Percentiles rank a stretch among this genome's conserved stretches.
These are phyloP conservation scores for Tineola bisselliella DNA, from an alignment of 2,888 invertebrate genomes.

Conservation along the genomic window DNA sequence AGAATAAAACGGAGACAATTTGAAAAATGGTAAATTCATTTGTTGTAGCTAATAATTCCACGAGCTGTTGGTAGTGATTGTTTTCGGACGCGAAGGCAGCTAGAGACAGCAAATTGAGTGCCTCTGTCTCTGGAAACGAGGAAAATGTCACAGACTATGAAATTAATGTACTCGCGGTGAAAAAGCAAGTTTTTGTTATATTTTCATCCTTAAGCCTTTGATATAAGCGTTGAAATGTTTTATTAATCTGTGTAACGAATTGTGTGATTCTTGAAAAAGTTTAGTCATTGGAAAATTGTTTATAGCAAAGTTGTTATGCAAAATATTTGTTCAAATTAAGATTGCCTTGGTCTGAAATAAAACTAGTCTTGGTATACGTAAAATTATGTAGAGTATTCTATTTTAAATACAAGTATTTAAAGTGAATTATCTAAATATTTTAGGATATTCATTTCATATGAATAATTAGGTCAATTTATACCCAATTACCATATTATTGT, in stretches of 20 bases:
- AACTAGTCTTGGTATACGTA: no score
- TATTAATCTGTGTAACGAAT: not conserved
- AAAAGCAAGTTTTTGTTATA: not conserved
- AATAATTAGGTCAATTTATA: no score
- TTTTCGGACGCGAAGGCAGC: slow-evolving; percentile 1
- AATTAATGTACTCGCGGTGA: slow-evolving; percentile 9
- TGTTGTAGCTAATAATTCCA: not conserved
- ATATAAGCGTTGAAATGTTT: not conserved
- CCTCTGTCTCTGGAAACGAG: slow-evolving; percentile 2
- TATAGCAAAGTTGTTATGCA: not conserved
- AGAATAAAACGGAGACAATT: not conserved
- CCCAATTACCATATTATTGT: no score
- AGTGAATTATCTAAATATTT: no score
- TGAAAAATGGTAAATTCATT: not conserved
- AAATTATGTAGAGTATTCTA: no score
- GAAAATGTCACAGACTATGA: slow-evolving; percentile 12
- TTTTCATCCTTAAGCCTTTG: not conserved
- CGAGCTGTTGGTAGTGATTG: slow-evolving; percentile 8
- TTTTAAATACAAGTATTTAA: no score
- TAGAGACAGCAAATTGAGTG: slow-evolving; percentile 12
- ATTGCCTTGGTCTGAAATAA: no score
- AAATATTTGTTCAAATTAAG: not conserved
- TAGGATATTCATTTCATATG: no score
- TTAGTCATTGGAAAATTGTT: not conserved
- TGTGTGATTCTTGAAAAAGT: not conserved